Evolutionary conservation across 2,888 invertebrate genomes (phyloP).

Genomic region (Amiota mariae): DNA sequence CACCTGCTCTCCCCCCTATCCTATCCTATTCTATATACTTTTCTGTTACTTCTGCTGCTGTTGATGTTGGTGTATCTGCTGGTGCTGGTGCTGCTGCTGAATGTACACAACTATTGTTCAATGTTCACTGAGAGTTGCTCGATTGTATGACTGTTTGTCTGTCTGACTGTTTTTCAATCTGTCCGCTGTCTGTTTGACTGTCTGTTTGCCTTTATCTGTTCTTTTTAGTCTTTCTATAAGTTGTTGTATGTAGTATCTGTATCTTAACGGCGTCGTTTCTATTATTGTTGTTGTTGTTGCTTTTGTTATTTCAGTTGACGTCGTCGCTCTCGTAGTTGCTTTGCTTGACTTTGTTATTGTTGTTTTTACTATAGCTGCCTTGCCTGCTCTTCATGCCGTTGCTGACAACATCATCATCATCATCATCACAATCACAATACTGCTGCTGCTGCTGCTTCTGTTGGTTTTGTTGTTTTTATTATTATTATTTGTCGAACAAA

Average conservation of each 20-base stretch:
- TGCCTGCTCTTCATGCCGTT: too few species aligned
- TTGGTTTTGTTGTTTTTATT: not conserved
- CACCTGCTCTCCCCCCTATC: not conserved
- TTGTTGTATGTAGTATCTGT: slow-evolving; percentile 62
- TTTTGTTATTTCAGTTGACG: slow-evolving; percentile 1
- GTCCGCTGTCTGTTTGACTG: slow-evolving; percentile 22
- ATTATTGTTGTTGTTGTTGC: slow-evolving; percentile 54
- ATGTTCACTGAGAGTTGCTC: slow-evolving; percentile 58
- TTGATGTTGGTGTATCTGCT: not conserved
- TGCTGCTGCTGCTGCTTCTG: not conserved
- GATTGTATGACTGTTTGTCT: slow-evolving; percentile 31
- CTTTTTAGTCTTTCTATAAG: slow-evolving; percentile 11
- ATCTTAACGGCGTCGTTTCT: slow-evolving; percentile 61
- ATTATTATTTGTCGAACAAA: slow-evolving; percentile 22
- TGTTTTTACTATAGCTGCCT: slow-evolving; percentile 38
- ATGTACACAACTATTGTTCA: slow-evolving; percentile 36
- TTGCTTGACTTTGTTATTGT: slow-evolving; percentile 51
- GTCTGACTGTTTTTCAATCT: slow-evolving; percentile 48
- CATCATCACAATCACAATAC: too few species aligned
- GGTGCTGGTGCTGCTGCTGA: not conserved
- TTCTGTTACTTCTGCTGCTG: too few species aligned
- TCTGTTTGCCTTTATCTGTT: not conserved
- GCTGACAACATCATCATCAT: too few species aligned
- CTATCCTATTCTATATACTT: not conserved
- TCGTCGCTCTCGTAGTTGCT: slow-evolving; percentile 39